Conservation (phyloP, 2,888 invertebrate species). For the Craniophora ligustri region DNA sequence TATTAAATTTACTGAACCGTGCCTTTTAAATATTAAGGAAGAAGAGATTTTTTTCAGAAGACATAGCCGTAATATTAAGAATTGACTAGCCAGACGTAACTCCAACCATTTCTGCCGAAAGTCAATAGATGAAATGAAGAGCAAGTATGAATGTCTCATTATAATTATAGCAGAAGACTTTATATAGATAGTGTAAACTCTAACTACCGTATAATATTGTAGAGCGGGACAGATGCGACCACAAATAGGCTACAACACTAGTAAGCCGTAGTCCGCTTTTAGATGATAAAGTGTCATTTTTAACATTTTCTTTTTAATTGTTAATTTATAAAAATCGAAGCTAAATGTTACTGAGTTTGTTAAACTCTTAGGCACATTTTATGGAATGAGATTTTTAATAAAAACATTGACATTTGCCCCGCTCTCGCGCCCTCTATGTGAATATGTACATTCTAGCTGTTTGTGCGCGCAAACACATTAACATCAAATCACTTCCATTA, state of each 20-base stretch:
- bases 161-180: constrained; percentile 53
- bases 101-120: constrained; percentile 37
- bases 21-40: constrained; percentile 43
- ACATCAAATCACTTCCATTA: constrained; percentile 53
- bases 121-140: constrained; percentile 38
- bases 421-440: constrained; percentile 63
- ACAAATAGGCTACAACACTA: constrained; percentile 42
- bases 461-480: constrained; percentile 64
- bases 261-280: constrained; percentile 50
- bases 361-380: constrained; percentile 83
- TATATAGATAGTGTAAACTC: constrained; percentile 71
- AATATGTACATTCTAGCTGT: constrained; percentile 74
- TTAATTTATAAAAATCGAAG: constrained; percentile 65
- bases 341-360: constrained; percentile 73
- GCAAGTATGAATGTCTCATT: constrained; percentile 39
- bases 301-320: constrained; percentile 31
- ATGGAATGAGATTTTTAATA: constrained; percentile 70
- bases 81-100: constrained; percentile 62
- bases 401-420: constrained; percentile 72
- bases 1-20: constrained; percentile 59
- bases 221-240: constrained; percentile 78
- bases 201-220: constrained; percentile 65
- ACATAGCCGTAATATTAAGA: constrained; percentile 56
- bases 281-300: constrained; percentile 42
- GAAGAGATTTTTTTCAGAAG: constrained; percentile 42